Evolutionary conservation across 1,140 invertebrate genomes (phyloP), one percentile per base, ranked within the genome.

Genomic region (Aradophagus sp.): DNA sequence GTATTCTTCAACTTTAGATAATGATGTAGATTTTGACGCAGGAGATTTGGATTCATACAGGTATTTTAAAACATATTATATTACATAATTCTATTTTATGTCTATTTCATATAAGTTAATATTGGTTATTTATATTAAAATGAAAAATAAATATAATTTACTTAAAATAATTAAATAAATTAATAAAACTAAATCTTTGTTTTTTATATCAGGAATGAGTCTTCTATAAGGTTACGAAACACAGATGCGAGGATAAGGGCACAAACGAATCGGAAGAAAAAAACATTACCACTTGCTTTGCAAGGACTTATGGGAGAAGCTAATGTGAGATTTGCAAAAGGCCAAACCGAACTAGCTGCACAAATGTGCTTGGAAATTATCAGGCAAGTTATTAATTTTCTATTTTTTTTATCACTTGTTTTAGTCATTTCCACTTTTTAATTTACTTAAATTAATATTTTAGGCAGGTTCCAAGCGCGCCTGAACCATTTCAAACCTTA

Each of bases 361-460:
- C 90, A 92, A 81, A 95, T 98, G 88, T 98, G 96, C 80, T 91
- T 94, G 80, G 96, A 98, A 86, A 93, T 98, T 15, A 96, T 98
- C 58, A 89, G 94, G 79, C 87, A 23, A 55, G n/a, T n/a, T n/a
- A n/a, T n/a, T n/a, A n/a, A n/a, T n/a, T n/a, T n/a, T n/a, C n/a
- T n/a, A n/a, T n/a, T n/a, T n/a, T n/a, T n/a, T n/a, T n/a, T n/a
- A n/a, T n/a, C n/a, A n/a, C n/a, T n/a, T n/a, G n/a, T n/a, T n/a
- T n/a, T n/a, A n/a, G n/a, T n/a, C n/a, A n/a, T n/a, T n/a, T n/a
- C n/a, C n/a, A n/a, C n/a, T n/a, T n/a, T n/a, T n/a, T n/a, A n/a
- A n/a, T n/a, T n/a, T n/a, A n/a, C n/a, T n/a, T n/a, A n/a, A n/a
- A n/a, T n/a, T n/a, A n/a, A n/a, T n/a, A n/a, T 74, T 70, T 58